These are phyloP conservation scores for Macropis europaea DNA, from an alignment of 2,888 invertebrate genomes.

Conservation along the genomic window DNA sequence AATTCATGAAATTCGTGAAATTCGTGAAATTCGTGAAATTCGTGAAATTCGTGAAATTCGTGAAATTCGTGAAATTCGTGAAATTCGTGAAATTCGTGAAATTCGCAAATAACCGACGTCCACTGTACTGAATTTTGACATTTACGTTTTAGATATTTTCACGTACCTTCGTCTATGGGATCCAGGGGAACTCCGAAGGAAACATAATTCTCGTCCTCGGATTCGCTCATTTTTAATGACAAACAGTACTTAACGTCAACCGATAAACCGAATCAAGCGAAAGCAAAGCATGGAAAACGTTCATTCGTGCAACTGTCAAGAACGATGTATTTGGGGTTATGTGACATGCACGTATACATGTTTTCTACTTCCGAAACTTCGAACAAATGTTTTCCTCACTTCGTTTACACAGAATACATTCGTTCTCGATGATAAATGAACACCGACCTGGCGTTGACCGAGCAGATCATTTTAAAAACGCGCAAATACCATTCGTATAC, in stretches of 20 bases:
- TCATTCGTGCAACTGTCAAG: constrained; percentile 19
- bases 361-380: neutral
- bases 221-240: constrained; percentile 70
- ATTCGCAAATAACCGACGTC: no score
- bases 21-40: no score
- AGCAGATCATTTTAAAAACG: neutral
- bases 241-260: neutral
- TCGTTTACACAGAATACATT: neutral
- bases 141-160: neutral
- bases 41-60: no score
- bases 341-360: neutral
- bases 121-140: no score
- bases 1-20: no score
- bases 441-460: neutral
- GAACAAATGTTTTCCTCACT: neutral
- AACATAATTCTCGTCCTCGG: constrained; percentile 85
- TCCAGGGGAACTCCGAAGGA: constrained; percentile 91
- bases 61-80: no score
- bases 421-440: neutral
- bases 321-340: constrained; percentile 12
- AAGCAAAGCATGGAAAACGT: neutral
- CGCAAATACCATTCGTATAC: neutral
- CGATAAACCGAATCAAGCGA: neutral
- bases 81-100: no score
- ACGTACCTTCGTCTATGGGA: constrained; percentile 88